phyloP scores from a whole-genome alignment of 2,797 vertebrate species.

The Cuculus canorus region DNA sequence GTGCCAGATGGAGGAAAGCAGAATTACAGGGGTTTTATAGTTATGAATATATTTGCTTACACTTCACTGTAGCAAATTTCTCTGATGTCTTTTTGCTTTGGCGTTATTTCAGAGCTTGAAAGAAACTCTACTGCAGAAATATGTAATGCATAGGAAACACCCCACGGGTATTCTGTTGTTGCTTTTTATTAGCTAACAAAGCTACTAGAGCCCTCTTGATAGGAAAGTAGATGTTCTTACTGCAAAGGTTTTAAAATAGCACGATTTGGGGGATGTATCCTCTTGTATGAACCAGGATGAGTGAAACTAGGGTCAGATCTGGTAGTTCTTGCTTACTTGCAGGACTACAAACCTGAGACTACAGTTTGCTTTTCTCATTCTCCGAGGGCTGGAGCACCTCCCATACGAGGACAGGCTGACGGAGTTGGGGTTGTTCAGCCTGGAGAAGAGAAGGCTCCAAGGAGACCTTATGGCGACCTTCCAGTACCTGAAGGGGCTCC shows the following conservation, averaged over 20 bases:
- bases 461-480: too few relatives aligned
- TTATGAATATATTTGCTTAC: background rate
- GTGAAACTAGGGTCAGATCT: background rate
- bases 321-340: background rate
- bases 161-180: background rate
- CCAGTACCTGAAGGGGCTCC: too few relatives aligned
- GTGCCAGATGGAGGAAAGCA: background rate
- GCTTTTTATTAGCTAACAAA: background rate
- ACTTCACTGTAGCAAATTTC: background rate
- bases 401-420: too few relatives aligned
- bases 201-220: background rate
- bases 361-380: background rate
- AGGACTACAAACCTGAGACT: background rate
- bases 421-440: too few relatives aligned
- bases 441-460: too few relatives aligned
- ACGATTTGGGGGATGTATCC: background rate
- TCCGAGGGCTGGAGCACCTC: too few relatives aligned
- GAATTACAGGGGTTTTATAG: background rate
- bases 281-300: background rate
- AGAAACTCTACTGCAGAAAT: background rate
- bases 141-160: background rate
- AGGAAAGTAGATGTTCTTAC: background rate
- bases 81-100: background rate
- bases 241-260: background rate
- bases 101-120: background rate